Percentiles rank a stretch among this genome's conserved stretches.
These are phyloP conservation scores for Crenichthys baileyi DNA, from an alignment of 2,797 vertebrate species.

Conservation along the genomic window DNA sequence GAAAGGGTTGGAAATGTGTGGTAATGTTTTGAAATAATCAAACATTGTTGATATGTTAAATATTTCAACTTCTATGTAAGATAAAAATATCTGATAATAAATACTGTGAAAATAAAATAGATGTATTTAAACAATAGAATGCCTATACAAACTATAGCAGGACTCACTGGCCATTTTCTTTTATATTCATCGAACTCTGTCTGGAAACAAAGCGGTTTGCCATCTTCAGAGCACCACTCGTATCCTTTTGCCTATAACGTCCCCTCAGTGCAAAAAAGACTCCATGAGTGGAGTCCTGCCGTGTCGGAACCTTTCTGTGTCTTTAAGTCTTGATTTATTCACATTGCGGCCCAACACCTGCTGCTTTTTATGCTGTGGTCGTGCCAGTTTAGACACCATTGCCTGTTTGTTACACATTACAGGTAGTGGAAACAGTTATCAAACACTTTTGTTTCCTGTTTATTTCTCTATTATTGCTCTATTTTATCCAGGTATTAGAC, in stretches of 20 bases:
- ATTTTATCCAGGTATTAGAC: no score
- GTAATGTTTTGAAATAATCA: neutral
- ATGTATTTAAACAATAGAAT: neutral
- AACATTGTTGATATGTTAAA: neutral
- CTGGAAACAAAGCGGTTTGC: neutral
- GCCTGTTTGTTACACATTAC: neutral
- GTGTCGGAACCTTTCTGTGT: neutral
- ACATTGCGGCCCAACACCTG: neutral
- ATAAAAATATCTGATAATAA: neutral
- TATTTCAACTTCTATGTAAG: neutral
- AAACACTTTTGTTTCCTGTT: neutral
- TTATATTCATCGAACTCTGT: neutral
- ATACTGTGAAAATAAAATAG: neutral
- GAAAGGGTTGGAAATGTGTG: neutral
- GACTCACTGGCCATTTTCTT: neutral
- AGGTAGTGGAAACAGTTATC: neutral
- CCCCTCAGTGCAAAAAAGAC: neutral
- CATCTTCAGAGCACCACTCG: neutral
- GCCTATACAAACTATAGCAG: neutral
- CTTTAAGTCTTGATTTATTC: constrained; percentile 2
- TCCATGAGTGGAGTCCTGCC: neutral
- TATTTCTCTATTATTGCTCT: no score
- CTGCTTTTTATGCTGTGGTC: neutral
- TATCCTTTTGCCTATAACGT: neutral
- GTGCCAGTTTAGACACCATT: neutral